A percentile compares a stretch with the other conserved stretches of the same genome.
Conservation (phyloP, 2,888 invertebrate genomes). For the Colostygia pectinataria region DNA sequence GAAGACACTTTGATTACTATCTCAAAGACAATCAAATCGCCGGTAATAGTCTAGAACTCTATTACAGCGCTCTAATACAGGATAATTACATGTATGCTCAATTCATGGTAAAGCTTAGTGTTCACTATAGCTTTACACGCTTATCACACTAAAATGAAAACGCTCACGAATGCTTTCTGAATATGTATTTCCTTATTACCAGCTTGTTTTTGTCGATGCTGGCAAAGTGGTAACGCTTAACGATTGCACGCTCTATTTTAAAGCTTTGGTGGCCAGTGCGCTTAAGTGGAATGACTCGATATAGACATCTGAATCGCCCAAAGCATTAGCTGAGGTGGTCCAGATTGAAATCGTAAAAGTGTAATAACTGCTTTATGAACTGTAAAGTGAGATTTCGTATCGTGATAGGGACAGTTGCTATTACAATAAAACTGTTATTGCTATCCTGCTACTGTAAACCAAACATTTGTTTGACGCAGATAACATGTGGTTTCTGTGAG, state of each 20-base stretch:
- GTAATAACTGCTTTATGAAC: conserved; percentile 49
- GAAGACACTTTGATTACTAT: conserved; percentile 47
- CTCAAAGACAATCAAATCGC: conserved; percentile 47
- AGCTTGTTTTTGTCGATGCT: too few relatives aligned
- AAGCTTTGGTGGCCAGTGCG: conserved; percentile 34
- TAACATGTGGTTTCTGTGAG: conserved; percentile 20
- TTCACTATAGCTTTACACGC: conserved; percentile 12
- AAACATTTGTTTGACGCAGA: conserved; percentile 27
- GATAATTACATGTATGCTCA: conserved; percentile 59
- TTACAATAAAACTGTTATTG: conserved; percentile 32
- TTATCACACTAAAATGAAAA: too few relatives aligned
- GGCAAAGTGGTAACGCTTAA: too few relatives aligned
- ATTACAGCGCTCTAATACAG: conserved; percentile 45
- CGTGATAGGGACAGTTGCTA: conserved; percentile 40
- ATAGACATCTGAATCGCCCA: conserved; percentile 49
- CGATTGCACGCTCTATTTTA: neutral
- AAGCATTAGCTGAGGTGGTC: conserved; percentile 54
- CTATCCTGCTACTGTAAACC: conserved; percentile 21
- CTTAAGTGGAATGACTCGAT: conserved; percentile 63
- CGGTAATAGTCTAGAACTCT: conserved; percentile 36
- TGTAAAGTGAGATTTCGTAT: conserved; percentile 44
- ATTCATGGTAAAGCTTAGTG: conserved; percentile 6
- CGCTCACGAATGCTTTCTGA: too few relatives aligned
- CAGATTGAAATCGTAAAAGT: conserved; percentile 53
- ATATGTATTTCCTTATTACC: too few relatives aligned